phyloP scores from a whole-genome alignment of 2,797 vertebrate species.

The Pangasius djambal region DNA sequence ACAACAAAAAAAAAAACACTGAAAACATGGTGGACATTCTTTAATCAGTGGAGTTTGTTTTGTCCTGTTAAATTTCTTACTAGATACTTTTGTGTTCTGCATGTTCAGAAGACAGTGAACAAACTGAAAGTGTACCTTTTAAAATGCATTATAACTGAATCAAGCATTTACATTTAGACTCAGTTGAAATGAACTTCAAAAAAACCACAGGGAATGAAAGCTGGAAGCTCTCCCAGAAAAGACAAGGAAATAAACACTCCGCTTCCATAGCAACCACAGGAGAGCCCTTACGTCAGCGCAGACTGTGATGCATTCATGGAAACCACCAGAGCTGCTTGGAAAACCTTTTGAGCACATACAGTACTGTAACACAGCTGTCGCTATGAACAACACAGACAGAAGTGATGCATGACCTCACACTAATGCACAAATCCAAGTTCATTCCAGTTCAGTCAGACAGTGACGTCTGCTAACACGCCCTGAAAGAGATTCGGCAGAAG shows the following conservation, averaged over 20 bases:
- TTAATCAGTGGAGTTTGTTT: background rate
- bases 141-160: constrained; percentile 2
- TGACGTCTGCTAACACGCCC: background rate
- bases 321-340: constrained; percentile 57
- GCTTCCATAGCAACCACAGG: constrained; percentile 57
- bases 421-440: constrained; percentile 13
- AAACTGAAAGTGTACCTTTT: background rate
- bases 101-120: too few relatives aligned
- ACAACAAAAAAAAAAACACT: background rate
- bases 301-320: constrained; percentile 56
- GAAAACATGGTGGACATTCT: background rate
- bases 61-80: background rate
- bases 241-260: constrained; percentile 45
- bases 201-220: constrained; percentile 17
- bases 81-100: background rate
- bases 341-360: constrained; percentile 39
- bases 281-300: constrained; percentile 57
- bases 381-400: background rate
- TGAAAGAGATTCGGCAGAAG: background rate
- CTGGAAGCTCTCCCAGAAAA: constrained; percentile 53
- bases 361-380: constrained; percentile 4
- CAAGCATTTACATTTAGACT: constrained; percentile 9
- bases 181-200: constrained; percentile 11
- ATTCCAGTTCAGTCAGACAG: background rate
- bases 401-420: background rate